These are phyloP conservation scores for Caiman crocodilus DNA, from an alignment of 2,797 vertebrate species.

Conservation along the genomic window DNA sequence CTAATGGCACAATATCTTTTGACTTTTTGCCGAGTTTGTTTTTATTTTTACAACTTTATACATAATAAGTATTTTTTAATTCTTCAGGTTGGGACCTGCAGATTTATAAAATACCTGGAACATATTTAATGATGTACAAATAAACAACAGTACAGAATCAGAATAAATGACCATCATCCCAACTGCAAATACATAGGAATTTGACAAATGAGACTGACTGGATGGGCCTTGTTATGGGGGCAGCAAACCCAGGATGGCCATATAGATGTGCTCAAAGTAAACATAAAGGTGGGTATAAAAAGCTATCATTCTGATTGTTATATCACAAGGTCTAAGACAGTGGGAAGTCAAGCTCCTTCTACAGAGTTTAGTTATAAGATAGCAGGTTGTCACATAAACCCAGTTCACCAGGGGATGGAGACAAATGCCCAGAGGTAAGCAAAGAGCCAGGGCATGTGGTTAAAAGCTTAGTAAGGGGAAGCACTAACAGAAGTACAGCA, in stretches of 20 bases:
- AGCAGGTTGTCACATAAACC: not conserved
- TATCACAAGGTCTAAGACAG: not conserved
- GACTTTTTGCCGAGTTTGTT: fast-evolving
- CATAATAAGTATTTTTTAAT: not conserved
- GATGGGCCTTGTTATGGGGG: no score
- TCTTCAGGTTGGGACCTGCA: not conserved
- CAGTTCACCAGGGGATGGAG: no score
- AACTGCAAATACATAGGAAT: not conserved
- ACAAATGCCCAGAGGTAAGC: not conserved
- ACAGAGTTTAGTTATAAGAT: not conserved
- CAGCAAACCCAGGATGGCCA: no score
- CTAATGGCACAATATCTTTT: not conserved
- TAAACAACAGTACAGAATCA: not conserved
- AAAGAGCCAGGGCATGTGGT: not conserved
- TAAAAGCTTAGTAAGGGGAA: not conserved
- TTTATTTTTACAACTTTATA: not conserved
- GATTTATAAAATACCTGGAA: not conserved
- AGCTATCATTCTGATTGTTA: not conserved
- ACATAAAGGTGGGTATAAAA: not conserved
- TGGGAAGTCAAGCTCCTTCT: not conserved
- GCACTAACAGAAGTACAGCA: no score
- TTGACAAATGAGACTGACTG: not conserved
- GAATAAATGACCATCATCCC: not conserved
- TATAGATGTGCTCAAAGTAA: not conserved
- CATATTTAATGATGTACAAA: not conserved